phyloP scores from a whole-genome alignment of 1,140 invertebrate genomes.

The Varroa destructor region DNA sequence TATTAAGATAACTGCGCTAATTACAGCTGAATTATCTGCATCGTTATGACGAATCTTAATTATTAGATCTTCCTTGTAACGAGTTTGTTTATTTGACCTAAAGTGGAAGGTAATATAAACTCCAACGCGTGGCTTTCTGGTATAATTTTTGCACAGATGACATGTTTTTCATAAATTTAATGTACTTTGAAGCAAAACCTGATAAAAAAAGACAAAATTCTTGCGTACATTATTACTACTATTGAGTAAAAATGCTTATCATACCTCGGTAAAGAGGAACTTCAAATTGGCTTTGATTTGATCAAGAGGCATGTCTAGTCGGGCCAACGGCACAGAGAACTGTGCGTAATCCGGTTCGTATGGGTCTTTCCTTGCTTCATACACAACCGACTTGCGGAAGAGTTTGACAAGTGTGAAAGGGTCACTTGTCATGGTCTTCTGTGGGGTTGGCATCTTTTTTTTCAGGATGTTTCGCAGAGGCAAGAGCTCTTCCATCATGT shows the following conservation, averaged over 20 bases:
- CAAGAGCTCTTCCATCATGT: not conserved
- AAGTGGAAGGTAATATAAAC: too few relatives aligned
- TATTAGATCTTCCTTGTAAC: too few relatives aligned
- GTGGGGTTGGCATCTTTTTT: not conserved
- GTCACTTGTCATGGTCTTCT: not conserved
- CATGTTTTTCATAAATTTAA: too few relatives aligned
- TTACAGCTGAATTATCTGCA: too few relatives aligned
- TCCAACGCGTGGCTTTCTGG: too few relatives aligned
- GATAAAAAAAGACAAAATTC: too few relatives aligned
- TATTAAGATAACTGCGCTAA: too few relatives aligned
- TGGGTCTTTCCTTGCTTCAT: not conserved
- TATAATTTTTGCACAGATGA: too few relatives aligned
- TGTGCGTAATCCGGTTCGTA: slow-evolving; percentile 19
- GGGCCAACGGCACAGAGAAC: slow-evolving; percentile 1
- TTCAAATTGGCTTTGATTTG: not conserved
- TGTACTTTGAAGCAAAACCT: too few relatives aligned
- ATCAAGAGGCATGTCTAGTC: slow-evolving; percentile 4
- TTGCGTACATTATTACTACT: too few relatives aligned
- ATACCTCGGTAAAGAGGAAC: not conserved
- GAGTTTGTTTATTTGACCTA: too few relatives aligned
- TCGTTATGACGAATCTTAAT: too few relatives aligned
- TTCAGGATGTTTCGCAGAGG: slow-evolving; percentile 11
- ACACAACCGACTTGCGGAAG: not conserved
- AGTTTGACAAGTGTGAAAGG: not conserved
- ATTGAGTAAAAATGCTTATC: not conserved